Evolutionary conservation across 2,113 vertebrate genomes (phyloP), one percentile per base, ranked within the genome.

Genomic region (Pollachius pollachius): DNA sequence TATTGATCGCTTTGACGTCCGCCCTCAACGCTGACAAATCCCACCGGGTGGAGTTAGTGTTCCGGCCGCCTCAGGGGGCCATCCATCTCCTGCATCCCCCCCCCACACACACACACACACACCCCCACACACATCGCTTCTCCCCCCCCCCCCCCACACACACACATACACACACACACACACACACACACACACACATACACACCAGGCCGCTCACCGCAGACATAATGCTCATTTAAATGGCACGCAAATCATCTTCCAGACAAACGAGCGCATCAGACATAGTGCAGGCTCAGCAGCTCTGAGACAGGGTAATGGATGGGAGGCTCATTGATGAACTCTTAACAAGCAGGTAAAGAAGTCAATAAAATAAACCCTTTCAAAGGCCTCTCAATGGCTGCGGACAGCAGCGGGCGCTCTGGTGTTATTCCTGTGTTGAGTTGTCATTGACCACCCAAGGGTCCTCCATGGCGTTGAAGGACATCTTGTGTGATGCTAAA

Each of bases 161-260:
- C 21, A 23, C 21, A n/a, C n/a, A n/a, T n/a, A n/a, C 74, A 68
- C 37, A 3, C 37, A 7, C 37, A n/a, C n/a, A n/a, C n/a, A n/a
- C n/a, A n/a, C n/a, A n/a, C 37, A 41, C 37, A 3, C 2, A 3
- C 6, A 41, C n/a, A n/a, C n/a, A n/a, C n/a, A n/a, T n/a, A 23
- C 21, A 23, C 21, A 2, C 21, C 21, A 23, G 21, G 21, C 21
- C 73, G 84, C 75, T 80, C 84, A 85, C 72, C 75, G 65, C 60
- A 70, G n/a, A 56, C 73, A 59, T 80, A 83, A 88, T 80, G 79
- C 81, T 80, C 69, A 81, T 90, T 89, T 88, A 85, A 88, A 86
- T 83, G 69, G 78, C 59, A 81, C 75, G 86, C 77, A 79, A 78
- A 87, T 86, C 85, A 81, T 82, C 78, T 74, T 54, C 21, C 5